Conservation (phyloP, 1,140 invertebrate genomes). For the Drosophila sulfurigaster region DNA sequence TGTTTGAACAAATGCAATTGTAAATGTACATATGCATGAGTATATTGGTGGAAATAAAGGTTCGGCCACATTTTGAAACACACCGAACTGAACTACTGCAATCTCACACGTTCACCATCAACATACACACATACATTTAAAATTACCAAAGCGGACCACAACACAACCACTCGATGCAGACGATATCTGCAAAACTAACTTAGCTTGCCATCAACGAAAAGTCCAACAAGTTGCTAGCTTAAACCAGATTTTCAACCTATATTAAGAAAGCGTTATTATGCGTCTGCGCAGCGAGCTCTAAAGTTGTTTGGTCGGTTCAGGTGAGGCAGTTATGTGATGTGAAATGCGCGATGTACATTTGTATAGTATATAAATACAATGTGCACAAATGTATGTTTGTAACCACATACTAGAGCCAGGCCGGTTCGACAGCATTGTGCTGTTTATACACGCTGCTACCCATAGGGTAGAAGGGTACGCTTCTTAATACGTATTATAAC, state of each 20-base stretch:
- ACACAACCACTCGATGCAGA: constrained; percentile 55
- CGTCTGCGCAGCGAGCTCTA: constrained; percentile 22
- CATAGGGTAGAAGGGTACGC: too few species aligned
- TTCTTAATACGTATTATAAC: too few species aligned
- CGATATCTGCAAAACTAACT: constrained; percentile 69
- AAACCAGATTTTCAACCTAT: constrained; percentile 5
- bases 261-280: constrained; percentile 2
- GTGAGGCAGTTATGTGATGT: constrained; percentile 26
- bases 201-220: constrained; percentile 25
- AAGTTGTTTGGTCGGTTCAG: constrained; percentile 47
- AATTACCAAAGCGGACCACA: constrained; percentile 27
- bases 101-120: constrained; percentile 1
- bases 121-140: neutral
- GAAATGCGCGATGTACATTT: neutral
- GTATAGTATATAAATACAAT: neutral
- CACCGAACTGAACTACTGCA: constrained; percentile 14
- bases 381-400: too few species aligned
- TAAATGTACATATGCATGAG: neutral
- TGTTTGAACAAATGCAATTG: too few species aligned
- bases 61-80: neutral
- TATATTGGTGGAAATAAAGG: constrained; percentile 2
- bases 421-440: too few species aligned
- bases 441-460: too few species aligned
- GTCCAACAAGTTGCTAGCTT: constrained; percentile 52
- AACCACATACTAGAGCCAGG: too few species aligned